phyloP scores from a whole-genome alignment of 1,140 invertebrate genomes.

The Drosophila setifemur region DNA sequence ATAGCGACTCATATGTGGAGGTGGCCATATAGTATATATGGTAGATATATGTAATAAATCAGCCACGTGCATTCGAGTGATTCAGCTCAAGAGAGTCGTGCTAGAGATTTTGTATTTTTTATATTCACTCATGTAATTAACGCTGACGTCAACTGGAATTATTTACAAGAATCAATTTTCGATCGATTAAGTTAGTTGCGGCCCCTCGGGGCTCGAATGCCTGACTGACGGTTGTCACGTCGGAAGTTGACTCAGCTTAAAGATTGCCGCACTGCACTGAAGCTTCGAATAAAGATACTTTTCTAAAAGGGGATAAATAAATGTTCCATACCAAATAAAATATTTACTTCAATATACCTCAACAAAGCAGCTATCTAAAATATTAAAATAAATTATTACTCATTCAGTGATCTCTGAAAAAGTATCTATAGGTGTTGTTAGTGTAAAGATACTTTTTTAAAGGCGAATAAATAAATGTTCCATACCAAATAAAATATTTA shows the following conservation, averaged over 20 bases:
- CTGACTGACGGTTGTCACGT: conserved; percentile 55
- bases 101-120: conserved; percentile 42
- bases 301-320: too few species aligned
- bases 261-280: conserved; percentile 11
- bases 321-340: too few species aligned
- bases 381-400: too few species aligned
- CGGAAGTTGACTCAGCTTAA: conserved; percentile 60
- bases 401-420: too few species aligned
- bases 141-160: conserved; percentile 68
- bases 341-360: too few species aligned
- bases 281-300: too few species aligned
- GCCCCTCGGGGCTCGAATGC: conserved; percentile 7
- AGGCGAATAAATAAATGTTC: too few species aligned
- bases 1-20: neutral
- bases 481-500: too few species aligned
- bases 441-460: too few species aligned
- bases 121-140: conserved; percentile 62
- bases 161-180: conserved; percentile 78
- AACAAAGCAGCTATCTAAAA: too few species aligned
- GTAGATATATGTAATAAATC: conserved; percentile 55
- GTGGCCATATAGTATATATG: conserved; percentile 12
- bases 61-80: conserved; percentile 72
- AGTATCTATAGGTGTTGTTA: too few species aligned
- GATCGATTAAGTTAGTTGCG: conserved; percentile 62
- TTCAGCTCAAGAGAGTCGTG: conserved; percentile 61